Evolutionary conservation across 2,888 invertebrate genomes (phyloP).

Genomic region (Trichopria drosophilae): DNA sequence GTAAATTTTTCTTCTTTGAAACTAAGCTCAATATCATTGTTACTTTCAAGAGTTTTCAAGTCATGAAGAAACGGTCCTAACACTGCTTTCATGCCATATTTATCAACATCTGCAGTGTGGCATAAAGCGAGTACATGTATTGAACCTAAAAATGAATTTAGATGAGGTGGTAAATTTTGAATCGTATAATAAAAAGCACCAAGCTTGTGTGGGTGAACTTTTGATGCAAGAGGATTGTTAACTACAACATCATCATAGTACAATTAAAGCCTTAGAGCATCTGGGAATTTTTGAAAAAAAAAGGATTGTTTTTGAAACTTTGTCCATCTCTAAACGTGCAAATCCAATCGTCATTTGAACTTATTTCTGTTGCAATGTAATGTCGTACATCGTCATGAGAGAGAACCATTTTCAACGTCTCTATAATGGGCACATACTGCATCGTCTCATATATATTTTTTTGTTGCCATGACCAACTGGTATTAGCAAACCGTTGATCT

Average conservation of each 20-base stretch:
- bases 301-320: not conserved
- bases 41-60: slow-evolving; percentile 18
- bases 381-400: slow-evolving; percentile 8
- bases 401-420: slow-evolving; percentile 9
- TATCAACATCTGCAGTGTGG: slow-evolving; percentile 20
- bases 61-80: slow-evolving; percentile 14
- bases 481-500: not conserved
- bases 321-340: not conserved
- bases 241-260: slow-evolving; percentile 35
- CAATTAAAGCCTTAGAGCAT: slow-evolving; percentile 23
- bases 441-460: not conserved
- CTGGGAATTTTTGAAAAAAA: not conserved
- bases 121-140: slow-evolving; percentile 30
- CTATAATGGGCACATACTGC: slow-evolving; percentile 7
- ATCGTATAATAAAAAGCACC: slow-evolving; percentile 31
- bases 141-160: slow-evolving; percentile 24
- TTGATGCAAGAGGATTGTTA: slow-evolving; percentile 30
- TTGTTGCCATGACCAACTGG: not conserved
- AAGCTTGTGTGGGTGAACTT: slow-evolving; percentile 31
- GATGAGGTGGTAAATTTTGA: slow-evolving; percentile 29
- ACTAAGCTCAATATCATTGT: not conserved
- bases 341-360: not conserved
- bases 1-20: not conserved
- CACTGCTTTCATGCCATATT: slow-evolving; percentile 19
- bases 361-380: not conserved